phyloP scores from a whole-genome alignment of 1,140 invertebrate genomes.

The Coelopa frigida region DNA sequence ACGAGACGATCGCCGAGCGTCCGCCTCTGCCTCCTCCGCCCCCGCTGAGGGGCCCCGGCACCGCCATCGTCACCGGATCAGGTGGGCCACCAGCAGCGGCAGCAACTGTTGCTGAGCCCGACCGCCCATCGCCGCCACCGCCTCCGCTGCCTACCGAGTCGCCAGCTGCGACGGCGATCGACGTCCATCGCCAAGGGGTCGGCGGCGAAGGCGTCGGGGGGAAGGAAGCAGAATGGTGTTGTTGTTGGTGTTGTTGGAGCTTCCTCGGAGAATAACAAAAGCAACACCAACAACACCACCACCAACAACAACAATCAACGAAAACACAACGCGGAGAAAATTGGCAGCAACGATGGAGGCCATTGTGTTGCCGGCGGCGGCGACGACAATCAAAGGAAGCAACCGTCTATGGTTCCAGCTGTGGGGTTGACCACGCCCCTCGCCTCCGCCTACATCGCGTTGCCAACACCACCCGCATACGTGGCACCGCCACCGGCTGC shows the following conservation, averaged over 20 bases:
- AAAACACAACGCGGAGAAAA: not conserved
- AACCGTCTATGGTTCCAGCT: not conserved
- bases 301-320: no score
- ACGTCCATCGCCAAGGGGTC: not conserved
- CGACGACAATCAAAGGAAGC: not conserved
- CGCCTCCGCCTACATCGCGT: no score
- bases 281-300: no score
- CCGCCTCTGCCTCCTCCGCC: conserved; percentile 12
- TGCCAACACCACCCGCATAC: conserved; percentile 14
- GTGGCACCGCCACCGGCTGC: conserved; percentile 10
- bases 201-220: not conserved
- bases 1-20: conserved; percentile 16
- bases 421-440: no score
- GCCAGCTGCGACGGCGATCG: not conserved
- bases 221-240: no score
- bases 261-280: no score
- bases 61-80: not conserved
- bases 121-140: not conserved
- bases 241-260: no score
- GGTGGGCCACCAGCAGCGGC: not conserved
- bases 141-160: conserved; percentile 9
- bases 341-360: not conserved
- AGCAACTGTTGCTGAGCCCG: no score
- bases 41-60: not conserved
- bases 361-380: not conserved